Evolutionary conservation across 2,113 vertebrate species (phyloP).

Genomic region (Ptilonorhynchus violaceus): DNA sequence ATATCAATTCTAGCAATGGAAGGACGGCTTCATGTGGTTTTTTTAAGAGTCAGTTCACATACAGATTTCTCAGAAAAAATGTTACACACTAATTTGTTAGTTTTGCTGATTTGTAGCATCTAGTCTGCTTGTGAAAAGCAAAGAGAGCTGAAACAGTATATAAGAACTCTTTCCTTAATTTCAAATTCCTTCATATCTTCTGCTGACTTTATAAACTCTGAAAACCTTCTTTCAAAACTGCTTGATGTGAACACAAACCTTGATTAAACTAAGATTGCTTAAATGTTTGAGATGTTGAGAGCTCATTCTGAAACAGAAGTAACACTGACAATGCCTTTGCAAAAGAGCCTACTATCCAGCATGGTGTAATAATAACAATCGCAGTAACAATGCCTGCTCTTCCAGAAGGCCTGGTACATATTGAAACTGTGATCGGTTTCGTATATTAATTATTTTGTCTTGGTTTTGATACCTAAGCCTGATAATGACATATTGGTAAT

Average conservation of each 20-base stretch:
- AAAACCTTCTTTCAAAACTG: not conserved
- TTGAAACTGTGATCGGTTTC: not conserved
- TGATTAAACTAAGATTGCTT: not conserved
- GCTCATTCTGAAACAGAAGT: not conserved
- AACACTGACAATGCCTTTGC: not conserved
- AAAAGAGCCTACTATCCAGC: not conserved
- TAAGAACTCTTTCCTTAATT: not conserved
- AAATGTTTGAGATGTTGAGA: not conserved
- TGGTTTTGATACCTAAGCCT: not conserved
- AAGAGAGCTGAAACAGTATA: not conserved
- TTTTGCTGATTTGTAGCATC: not conserved
- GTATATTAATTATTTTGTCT: not conserved
- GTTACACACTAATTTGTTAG: rapidly evolving
- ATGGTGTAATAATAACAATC: not conserved
- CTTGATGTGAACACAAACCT: not conserved
- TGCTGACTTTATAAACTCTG: not conserved
- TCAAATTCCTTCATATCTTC: not conserved
- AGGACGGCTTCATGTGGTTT: rapidly evolving
- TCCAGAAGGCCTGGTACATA: not conserved
- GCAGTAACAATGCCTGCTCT: not conserved
- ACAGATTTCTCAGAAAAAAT: not conserved
- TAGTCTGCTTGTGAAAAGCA: not conserved
- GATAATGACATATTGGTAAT: not conserved
- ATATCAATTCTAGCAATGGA: not conserved
- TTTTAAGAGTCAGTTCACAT: not conserved